Conservation (phyloP, 2,888 invertebrate genomes). For the Pseudanteris insignis region DNA sequence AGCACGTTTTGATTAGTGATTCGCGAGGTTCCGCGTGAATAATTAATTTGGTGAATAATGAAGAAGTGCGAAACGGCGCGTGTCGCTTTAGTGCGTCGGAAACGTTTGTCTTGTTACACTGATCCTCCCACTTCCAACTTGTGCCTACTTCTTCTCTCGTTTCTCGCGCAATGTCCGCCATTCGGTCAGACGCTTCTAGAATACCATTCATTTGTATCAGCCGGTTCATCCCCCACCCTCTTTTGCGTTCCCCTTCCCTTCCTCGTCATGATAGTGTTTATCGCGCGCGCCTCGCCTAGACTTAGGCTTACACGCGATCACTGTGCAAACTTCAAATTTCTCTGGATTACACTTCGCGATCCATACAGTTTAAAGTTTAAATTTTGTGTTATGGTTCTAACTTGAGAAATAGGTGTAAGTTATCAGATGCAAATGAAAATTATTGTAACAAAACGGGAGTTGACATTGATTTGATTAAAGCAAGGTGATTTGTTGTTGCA, state of each 20-base stretch:
- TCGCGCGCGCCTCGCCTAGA: slow-evolving; percentile 24
- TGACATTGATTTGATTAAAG: too few species aligned
- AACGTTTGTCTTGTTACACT: slow-evolving; percentile 12
- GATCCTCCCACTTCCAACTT: slow-evolving; percentile 5
- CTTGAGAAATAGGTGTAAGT: too few species aligned
- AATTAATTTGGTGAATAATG: slow-evolving; percentile 26
- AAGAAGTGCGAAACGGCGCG: slow-evolving; percentile 16
- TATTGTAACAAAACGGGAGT: too few species aligned
- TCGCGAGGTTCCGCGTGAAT: slow-evolving; percentile 11
- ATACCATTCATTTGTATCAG: slow-evolving; percentile 55
- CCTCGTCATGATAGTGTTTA: slow-evolving; percentile 7
- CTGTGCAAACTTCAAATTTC: slow-evolving; percentile 16
- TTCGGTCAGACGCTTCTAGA: slow-evolving; percentile 58
- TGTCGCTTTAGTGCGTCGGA: slow-evolving; percentile 7
- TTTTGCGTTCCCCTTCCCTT: slow-evolving; percentile 11
- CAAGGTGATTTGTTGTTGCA: too few species aligned
- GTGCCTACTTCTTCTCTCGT: slow-evolving; percentile 18
- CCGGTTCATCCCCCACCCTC: slow-evolving; percentile 14
- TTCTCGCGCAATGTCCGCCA: slow-evolving; percentile 49
- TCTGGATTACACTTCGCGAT: slow-evolving; percentile 22
- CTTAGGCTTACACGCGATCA: slow-evolving; percentile 11
- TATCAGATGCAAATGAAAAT: too few species aligned
- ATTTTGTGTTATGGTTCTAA: too few species aligned
- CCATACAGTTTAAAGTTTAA: slow-evolving; percentile 1
- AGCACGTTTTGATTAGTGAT: too few species aligned